phyloP scores from a whole-genome alignment of 1,140 invertebrate genomes.

The Eulimnadia texana region DNA sequence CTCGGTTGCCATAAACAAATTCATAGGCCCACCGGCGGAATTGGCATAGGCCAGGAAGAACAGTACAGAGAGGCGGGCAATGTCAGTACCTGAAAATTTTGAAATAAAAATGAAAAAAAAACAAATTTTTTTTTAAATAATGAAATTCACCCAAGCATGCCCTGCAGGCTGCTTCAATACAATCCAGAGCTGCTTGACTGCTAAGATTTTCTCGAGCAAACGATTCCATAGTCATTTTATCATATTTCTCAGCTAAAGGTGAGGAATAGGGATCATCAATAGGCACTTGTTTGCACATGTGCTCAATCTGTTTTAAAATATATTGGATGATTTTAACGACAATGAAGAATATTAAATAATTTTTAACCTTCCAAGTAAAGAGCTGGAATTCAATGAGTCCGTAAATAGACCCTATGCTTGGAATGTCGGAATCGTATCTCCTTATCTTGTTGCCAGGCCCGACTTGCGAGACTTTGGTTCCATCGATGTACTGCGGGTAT shows the following conservation, averaged over 20 bases:
- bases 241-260: slow-evolving; percentile 25
- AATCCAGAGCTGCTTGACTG: slow-evolving; percentile 17
- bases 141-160: slow-evolving; percentile 18
- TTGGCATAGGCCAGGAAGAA: slow-evolving; percentile 29
- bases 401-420: slow-evolving; percentile 26
- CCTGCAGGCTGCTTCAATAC: slow-evolving; percentile 18
- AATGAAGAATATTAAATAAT: background rate
- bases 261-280: slow-evolving; percentile 27
- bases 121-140: background rate
- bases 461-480: slow-evolving; percentile 30
- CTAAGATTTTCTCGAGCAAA: slow-evolving; percentile 24
- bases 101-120: background rate
- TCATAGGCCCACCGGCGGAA: slow-evolving; percentile 28
- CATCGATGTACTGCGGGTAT: slow-evolving; percentile 26
- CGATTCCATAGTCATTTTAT: slow-evolving; percentile 26
- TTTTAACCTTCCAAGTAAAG: slow-evolving; percentile 25
- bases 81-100: slow-evolving; percentile 24
- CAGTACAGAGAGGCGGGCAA: slow-evolving; percentile 28
- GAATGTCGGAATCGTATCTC: slow-evolving; percentile 28
- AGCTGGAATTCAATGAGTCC: slow-evolving; percentile 28
- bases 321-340: background rate
- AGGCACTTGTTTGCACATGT: slow-evolving; percentile 22
- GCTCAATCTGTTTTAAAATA: slow-evolving; percentile 22
- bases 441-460: slow-evolving; percentile 23
- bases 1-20: slow-evolving; percentile 27